Base-by-base conservation (phyloP, 2,888 invertebrate genomes). In the Sinhomidia bicolor region DNA sequence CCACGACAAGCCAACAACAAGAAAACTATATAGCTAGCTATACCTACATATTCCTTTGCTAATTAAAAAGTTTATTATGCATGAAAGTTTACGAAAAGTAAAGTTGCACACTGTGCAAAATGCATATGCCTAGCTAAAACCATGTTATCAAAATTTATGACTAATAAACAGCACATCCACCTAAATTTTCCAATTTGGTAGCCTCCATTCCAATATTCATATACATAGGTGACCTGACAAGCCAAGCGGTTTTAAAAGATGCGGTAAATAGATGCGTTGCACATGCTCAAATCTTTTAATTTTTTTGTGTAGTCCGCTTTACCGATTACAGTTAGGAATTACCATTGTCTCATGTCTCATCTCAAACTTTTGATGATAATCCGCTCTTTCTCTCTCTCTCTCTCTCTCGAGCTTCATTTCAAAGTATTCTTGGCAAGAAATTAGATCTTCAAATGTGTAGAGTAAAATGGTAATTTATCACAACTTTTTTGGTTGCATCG, bases 361-460 rank as follows among this genome's bases (percentile, higher is more conserved):
- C 36, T 36, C 36, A 7, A 36, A 7, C 36, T 36, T 1, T 57
- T 7, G 20, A 9, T 4, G 51, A 51, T 51, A 51, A 51, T 51
- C n/a, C 7, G 7, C 3, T 14, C 10, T 5, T 14, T 51, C 4
- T n/a, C n/a, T 14, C 17, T 5, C 14, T n/a, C 17, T 51, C 17
- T 17, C 17, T 5, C 41, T n/a, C 57, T 57, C 57, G 57, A 57
- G 23, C 23, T 23, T 23, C 23, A 9, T 57, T 57, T 57, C 57
- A 57, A 47, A 74, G 60, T 29, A 44, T 47, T 83, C 68, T 84
- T 84, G 84, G 84, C 84, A 84, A 76, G 84, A 76, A 84, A 76
- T 84, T 7, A 68, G 57, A 84, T 76, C 84, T 44, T 84, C 60
- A 76, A 76, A 74, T 41, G 74, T 84, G 29, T 4, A 84, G 17